Base-by-base conservation (phyloP, 2,888 invertebrate species). In the Noctua janthe region DNA sequence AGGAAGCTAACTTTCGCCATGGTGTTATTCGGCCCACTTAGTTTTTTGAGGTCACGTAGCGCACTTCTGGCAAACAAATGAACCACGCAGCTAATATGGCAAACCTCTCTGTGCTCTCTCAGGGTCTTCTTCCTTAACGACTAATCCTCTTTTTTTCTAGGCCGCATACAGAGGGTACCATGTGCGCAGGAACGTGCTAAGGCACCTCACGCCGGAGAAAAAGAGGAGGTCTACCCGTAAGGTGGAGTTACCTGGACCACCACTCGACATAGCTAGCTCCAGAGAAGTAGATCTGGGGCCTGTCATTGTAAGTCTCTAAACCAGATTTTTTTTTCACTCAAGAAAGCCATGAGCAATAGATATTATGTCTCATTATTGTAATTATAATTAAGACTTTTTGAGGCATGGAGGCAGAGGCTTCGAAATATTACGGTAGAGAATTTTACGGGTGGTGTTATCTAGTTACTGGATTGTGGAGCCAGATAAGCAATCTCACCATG, bases 131-230 rank as follows among this genome's bases (percentile, higher is more conserved):
- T 54, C 54, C 20, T 6, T 8, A 54, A 20, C 43, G 43, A 43
- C 43, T 43, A 43, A 43, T 56, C 2, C 10, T 23, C 23, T 54
- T 23, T 56, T 56, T 35, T 86, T 86, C 4, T 76, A 97, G 97
- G 96, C 97, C 1, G 96, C 96, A 0, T 97, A 97, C 83, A 91
- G 92, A 89, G 97, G 96, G 0, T 97, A 97, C 85, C 92, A 97
- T 71, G 91, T 96, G 0, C 94, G 97, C 1, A 94, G 94, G 78
- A 94, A 95, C 69, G 84, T 96, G n/a, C 89, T 96, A 0, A 90
- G 86, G 3, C 94, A 95, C 66, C 85, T 96, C 49, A 92, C 93
- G 69, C 92, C 91, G 66, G 74, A 87, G 29, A 92, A 82, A 54
- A 76, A 89, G 78, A 93, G 90, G 83, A 94, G 91, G 84, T 76